These are phyloP conservation scores for Gymnorhina tibicen DNA, from an alignment of 2,113 vertebrate genomes.

Conservation along the genomic window DNA sequence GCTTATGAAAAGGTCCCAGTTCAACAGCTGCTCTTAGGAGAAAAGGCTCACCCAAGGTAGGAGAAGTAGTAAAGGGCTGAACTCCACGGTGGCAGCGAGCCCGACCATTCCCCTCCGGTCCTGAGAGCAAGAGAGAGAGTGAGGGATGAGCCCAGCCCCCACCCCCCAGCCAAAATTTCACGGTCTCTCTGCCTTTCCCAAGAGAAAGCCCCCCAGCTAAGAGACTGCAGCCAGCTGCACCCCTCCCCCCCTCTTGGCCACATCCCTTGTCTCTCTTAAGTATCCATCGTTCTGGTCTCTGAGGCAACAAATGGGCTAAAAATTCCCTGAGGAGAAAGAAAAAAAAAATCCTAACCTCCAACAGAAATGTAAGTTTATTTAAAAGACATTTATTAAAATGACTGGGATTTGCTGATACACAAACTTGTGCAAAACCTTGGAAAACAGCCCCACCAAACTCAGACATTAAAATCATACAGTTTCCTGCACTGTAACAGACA, in stretches of 20 bases:
- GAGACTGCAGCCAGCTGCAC: background rate
- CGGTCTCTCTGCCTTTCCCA: background rate
- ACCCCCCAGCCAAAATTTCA: background rate
- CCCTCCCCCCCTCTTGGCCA: background rate
- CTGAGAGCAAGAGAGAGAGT: background rate
- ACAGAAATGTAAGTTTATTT: background rate
- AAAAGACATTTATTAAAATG: background rate
- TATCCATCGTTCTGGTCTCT: background rate
- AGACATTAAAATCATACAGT: too few species aligned
- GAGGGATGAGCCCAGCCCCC: background rate
- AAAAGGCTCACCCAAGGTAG: background rate
- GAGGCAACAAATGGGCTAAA: background rate
- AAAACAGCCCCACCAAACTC: background rate
- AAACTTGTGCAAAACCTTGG: background rate
- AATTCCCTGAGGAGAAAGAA: background rate
- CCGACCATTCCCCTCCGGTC: fast-evolving
- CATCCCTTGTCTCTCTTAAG: background rate
- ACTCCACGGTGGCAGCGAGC: fast-evolving
- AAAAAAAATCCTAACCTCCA: background rate
- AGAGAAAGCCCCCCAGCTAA: background rate
- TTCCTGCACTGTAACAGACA: background rate
- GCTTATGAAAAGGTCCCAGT: background rate
- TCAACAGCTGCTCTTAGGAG: background rate
- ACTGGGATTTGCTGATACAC: background rate
- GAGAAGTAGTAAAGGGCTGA: background rate